Base-by-base conservation (phyloP, 2,113 vertebrate species). In the Crotophaga sulcirostris region DNA sequence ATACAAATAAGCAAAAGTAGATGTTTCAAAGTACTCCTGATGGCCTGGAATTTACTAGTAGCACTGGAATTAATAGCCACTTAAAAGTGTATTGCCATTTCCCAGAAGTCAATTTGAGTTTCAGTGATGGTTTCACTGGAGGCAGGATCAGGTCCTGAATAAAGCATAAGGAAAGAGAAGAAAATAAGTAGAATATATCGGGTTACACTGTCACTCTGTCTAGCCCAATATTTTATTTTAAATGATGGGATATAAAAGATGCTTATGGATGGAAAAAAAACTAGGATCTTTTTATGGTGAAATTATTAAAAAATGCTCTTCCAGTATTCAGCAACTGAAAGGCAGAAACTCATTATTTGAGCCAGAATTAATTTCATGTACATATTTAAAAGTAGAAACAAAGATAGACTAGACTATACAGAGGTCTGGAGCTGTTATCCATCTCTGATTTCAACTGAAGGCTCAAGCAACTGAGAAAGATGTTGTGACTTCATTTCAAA, bases 51-150 rank as follows among this genome's bases (percentile, higher is more conserved):
- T 92, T 86, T 34, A 56, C 84, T 47, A 62, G 49, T 47, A 91
- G 28, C 28, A 63, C 6, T 55, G 47, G 64, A 83, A 90, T 91
- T 90, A 94, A 94, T 80, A 90, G 60, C 42, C 47, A 86, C 55
- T 83, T 92, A 77, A 88, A 94, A 63, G 25, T 34, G 24, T 83
- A 87, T 94, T 95, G 82, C 72, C 59, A 56, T 90, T 86, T 91
- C 83, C 62, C 64, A 79, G 73, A 94, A 64, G 63, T 92, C 82
- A 95, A 92, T 80, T 49, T 83, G 75, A 77, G 67, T 93, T 96
- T 92, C 96, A 85, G 77, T 58, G 64, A 24, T 78, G 31, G 63
- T 88, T 96, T 95, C 72, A 91, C 58, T 86, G 56, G 68, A 88
- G 56, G 68, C 47, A 93, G 72, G 64, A 94, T n/a, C 21, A 64